These are phyloP conservation scores for Chymomyza fuscimana DNA, from an alignment of 2,888 invertebrate species.

Conservation along the genomic window DNA sequence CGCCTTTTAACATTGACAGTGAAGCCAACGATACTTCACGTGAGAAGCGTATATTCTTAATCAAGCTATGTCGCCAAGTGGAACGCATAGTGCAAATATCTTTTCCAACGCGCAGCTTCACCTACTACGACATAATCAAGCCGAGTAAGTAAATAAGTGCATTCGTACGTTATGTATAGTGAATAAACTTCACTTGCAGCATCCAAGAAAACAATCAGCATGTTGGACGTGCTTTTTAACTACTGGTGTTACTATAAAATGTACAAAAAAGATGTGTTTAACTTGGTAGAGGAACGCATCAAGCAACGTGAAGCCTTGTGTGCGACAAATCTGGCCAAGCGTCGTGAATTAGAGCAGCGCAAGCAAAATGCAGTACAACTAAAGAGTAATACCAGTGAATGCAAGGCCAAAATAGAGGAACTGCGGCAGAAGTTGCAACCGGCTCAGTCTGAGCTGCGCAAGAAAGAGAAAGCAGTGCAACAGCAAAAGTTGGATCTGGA, in stretches of 20 bases:
- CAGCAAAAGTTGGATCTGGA: slow-evolving; percentile 43
- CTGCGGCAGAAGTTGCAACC: slow-evolving; percentile 31
- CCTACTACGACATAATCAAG: slow-evolving; percentile 67
- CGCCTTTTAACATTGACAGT: slow-evolving; percentile 46
- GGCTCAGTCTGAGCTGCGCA: slow-evolving; percentile 33
- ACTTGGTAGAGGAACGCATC: slow-evolving; percentile 50
- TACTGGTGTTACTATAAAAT: slow-evolving; percentile 74
- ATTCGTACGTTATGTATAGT: background rate
- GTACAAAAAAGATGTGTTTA: slow-evolving; percentile 68
- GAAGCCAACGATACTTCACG: slow-evolving; percentile 51
- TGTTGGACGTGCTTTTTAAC: slow-evolving; percentile 71
- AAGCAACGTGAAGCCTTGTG: slow-evolving; percentile 47
- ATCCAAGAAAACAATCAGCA: slow-evolving; percentile 70
- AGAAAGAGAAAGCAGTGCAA: slow-evolving; percentile 36
- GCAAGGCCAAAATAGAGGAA: slow-evolving; percentile 41
- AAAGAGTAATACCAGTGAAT: slow-evolving; percentile 33
- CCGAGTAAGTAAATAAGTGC: slow-evolving; percentile 62
- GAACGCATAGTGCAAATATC: slow-evolving; percentile 75
- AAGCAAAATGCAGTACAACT: slow-evolving; percentile 40
- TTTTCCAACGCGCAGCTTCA: slow-evolving; percentile 69
- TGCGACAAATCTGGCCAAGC: slow-evolving; percentile 41
- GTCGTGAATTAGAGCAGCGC: slow-evolving; percentile 47
- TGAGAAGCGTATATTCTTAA: slow-evolving; percentile 67
- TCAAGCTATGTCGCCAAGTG: slow-evolving; percentile 67
- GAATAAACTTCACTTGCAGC: slow-evolving; percentile 44